Percentiles rank a stretch among this genome's conserved stretches.
Evolutionary conservation across 1,140 invertebrate genomes (phyloP).

Genomic region (Lucilia cuprina): DNA sequence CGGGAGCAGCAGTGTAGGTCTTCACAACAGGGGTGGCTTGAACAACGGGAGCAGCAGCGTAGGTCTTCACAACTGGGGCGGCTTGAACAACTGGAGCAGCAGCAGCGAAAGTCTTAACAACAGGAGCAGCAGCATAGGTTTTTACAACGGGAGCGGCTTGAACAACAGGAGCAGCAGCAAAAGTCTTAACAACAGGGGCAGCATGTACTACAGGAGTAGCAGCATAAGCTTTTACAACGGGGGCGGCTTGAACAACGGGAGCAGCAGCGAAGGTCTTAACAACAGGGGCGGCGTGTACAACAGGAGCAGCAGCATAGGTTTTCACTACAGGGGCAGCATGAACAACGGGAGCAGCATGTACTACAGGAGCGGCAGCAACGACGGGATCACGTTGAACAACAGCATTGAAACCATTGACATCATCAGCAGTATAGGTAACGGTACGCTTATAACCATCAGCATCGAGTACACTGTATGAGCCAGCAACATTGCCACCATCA

Average conservation of each 20-base stretch:
- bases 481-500: slow-evolving; percentile 65
- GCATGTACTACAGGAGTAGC: slow-evolving; percentile 61
- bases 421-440: slow-evolving; percentile 67
- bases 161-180: slow-evolving; percentile 37
- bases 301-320: slow-evolving; percentile 45
- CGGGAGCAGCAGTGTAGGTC: slow-evolving; percentile 25
- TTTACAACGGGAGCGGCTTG: not conserved
- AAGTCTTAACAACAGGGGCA: slow-evolving; percentile 57
- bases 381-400: slow-evolving; percentile 64
- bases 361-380: slow-evolving; percentile 42
- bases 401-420: slow-evolving; percentile 66
- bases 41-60: slow-evolving; percentile 40
- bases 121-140: slow-evolving; percentile 35
- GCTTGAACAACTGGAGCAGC: slow-evolving; percentile 34
- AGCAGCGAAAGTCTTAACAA: slow-evolving; percentile 1
- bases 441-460: slow-evolving; percentile 67
- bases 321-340: slow-evolving; percentile 37
- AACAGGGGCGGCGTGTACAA: slow-evolving; percentile 9
- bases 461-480: slow-evolving; percentile 67
- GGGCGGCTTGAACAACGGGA: slow-evolving; percentile 31
- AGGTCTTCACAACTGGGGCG: slow-evolving; percentile 42
- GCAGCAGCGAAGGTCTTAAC: slow-evolving; percentile 17
- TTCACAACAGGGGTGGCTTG: slow-evolving; percentile 17
- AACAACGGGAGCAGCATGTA: slow-evolving; percentile 34
- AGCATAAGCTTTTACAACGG: slow-evolving; percentile 50